phyloP scores from a whole-genome alignment of 2,888 invertebrate species.

The Drosophila aldrichi region DNA sequence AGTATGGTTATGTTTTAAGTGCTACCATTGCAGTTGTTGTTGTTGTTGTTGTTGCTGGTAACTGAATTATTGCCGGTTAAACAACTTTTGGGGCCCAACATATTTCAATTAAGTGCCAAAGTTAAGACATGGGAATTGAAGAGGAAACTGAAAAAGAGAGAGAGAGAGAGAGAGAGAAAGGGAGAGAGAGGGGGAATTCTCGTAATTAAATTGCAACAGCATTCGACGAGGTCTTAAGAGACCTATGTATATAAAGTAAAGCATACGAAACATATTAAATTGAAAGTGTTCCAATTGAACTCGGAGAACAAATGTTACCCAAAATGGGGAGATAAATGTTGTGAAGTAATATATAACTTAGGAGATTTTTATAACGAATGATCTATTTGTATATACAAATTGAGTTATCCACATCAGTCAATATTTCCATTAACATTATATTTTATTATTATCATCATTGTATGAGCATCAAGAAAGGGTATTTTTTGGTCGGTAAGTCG shows the following conservation, averaged over 20 bases:
- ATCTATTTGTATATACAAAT: not conserved
- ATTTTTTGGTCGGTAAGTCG: not conserved
- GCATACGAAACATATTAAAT: not conserved
- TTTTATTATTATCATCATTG: not conserved
- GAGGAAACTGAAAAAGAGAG: not conserved
- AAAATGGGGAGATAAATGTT: not conserved
- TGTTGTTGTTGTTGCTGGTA: conserved; percentile 27
- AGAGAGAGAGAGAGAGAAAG: not conserved
- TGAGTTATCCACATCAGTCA: not conserved
- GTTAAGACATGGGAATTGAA: conserved; percentile 58
- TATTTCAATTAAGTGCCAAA: conserved; percentile 62
- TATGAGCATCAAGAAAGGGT: not conserved
- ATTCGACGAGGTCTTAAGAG: not conserved
- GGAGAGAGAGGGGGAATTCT: not conserved
- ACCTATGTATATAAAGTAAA: not conserved
- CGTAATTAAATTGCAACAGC: conserved; percentile 37
- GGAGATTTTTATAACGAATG: no score
- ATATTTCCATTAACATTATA: not conserved
- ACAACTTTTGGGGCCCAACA: conserved; percentile 56
- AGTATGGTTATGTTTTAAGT: conserved; percentile 36
- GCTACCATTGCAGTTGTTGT: conserved; percentile 19
- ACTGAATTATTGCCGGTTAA: conserved; percentile 68
- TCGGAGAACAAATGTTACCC: not conserved
- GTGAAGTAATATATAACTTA: no score
- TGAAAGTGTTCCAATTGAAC: not conserved